Percentiles rank a stretch among this genome's conserved stretches.
phyloP scores from a whole-genome alignment of 2,888 invertebrate genomes.

The Rapana venosa region DNA sequence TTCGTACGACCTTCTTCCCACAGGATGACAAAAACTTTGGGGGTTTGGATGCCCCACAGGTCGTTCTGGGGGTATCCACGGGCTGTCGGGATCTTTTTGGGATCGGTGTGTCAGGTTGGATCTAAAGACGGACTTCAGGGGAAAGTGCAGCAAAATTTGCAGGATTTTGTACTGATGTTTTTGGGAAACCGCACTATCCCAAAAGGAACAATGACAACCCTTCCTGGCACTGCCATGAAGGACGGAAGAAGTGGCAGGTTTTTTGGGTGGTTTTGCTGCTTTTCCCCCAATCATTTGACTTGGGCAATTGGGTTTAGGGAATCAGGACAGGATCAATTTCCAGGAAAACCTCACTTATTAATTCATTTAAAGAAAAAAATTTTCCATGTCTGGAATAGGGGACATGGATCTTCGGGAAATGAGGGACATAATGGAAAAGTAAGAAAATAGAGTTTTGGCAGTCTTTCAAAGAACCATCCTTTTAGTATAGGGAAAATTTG shows the following conservation, averaged over 20 bases:
- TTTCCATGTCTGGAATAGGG: slow-evolving; percentile 38
- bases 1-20: slow-evolving; percentile 61
- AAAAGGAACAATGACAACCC: slow-evolving; percentile 56
- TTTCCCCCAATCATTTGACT: slow-evolving; percentile 53
- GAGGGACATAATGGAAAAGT: not conserved
- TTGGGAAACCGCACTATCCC: slow-evolving; percentile 48
- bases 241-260: slow-evolving; percentile 49
- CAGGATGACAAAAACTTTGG: slow-evolving; percentile 62
- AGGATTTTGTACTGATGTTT: slow-evolving; percentile 33
- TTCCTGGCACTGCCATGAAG: slow-evolving; percentile 48
- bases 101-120: slow-evolving; percentile 38
- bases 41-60: slow-evolving; percentile 54
- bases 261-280: slow-evolving; percentile 49
- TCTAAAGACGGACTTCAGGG: slow-evolving; percentile 46
- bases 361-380: slow-evolving; percentile 21
- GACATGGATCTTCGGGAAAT: not conserved
- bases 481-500: not conserved
- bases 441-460: not conserved
- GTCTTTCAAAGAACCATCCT: not conserved
- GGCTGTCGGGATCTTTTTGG: slow-evolving; percentile 49
- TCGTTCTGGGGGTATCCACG: slow-evolving; percentile 63
- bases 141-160: slow-evolving; percentile 16
- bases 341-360: slow-evolving; percentile 48
- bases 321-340: slow-evolving; percentile 52
- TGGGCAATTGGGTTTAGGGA: slow-evolving; percentile 51